Evolutionary conservation across 2,113 vertebrate genomes (phyloP).

Genomic region (Corythoichthys intestinalis): DNA sequence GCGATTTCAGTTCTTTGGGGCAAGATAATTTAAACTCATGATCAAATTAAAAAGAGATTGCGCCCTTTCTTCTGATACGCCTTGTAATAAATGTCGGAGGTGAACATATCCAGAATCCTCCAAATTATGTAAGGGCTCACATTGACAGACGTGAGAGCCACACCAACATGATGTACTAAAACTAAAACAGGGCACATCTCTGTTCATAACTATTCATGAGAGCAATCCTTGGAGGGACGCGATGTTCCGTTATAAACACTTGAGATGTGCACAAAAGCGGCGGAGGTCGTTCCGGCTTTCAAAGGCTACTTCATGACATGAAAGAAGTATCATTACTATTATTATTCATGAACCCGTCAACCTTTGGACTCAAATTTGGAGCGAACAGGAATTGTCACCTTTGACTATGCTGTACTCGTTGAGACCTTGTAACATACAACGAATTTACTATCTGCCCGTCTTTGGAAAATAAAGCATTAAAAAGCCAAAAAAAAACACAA

Average conservation of each 20-base stretch:
- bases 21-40: background rate
- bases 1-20: background rate
- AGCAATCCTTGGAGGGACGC: background rate
- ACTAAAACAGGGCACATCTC: background rate
- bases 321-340: constrained; percentile 2
- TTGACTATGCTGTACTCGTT: background rate
- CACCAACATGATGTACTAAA: background rate
- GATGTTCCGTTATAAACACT: background rate
- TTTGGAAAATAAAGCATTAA: background rate
- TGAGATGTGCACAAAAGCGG: constrained; percentile 1
- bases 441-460: background rate
- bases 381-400: background rate
- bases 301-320: constrained; percentile 2
- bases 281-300: background rate
- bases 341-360: background rate
- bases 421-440: background rate
- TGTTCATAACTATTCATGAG: constrained; percentile 5
- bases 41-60: background rate
- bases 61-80: background rate
- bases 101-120: background rate
- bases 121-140: background rate
- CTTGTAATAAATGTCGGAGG: background rate
- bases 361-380: background rate
- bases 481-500: background rate
- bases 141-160: background rate